Percentiles rank a stretch among this genome's conserved stretches.
Evolutionary conservation across 2,888 invertebrate genomes (phyloP).

Genomic region (Phalangium opilio): DNA sequence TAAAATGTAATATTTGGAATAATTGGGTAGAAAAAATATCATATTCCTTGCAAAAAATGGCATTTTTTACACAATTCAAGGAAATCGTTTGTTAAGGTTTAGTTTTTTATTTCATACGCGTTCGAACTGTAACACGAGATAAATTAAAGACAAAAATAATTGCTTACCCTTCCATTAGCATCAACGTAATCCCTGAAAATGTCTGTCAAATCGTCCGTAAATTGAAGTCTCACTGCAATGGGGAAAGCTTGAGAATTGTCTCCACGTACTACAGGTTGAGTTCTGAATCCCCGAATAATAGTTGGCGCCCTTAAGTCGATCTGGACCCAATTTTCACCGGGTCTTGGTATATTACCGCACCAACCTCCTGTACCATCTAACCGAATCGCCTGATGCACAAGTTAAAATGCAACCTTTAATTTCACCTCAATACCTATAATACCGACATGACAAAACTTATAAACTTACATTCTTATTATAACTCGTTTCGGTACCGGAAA

Average conservation of each 20-base stretch:
- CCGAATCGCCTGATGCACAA: slow-evolving; percentile 49
- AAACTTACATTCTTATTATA: slow-evolving; percentile 56
- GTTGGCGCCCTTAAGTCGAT: slow-evolving; percentile 75
- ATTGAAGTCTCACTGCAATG: slow-evolving; percentile 72
- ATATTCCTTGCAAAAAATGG: no score
- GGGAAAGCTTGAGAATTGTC: slow-evolving; percentile 69
- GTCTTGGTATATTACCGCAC: slow-evolving; percentile 74
- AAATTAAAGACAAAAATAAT: background rate
- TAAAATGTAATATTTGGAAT: no score
- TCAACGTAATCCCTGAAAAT: slow-evolving; percentile 79
- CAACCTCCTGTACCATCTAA: slow-evolving; percentile 63
- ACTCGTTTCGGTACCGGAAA: slow-evolving; percentile 64
- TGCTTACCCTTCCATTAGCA: slow-evolving; percentile 52
- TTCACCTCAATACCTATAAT: no score
- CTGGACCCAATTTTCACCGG: slow-evolving; percentile 69
- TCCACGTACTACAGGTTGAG: slow-evolving; percentile 45
- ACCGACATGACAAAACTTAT: background rate
- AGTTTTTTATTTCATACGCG: no score
- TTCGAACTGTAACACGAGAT: no score
- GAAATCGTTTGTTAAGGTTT: no score
- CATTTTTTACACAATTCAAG: no score
- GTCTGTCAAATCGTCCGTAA: slow-evolving; percentile 75
- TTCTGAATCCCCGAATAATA: slow-evolving; percentile 73
- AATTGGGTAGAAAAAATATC: no score
- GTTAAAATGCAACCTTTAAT: background rate